phyloP scores from a whole-genome alignment of 2,888 invertebrate species.

The Lordiphosa fenestrarum region DNA sequence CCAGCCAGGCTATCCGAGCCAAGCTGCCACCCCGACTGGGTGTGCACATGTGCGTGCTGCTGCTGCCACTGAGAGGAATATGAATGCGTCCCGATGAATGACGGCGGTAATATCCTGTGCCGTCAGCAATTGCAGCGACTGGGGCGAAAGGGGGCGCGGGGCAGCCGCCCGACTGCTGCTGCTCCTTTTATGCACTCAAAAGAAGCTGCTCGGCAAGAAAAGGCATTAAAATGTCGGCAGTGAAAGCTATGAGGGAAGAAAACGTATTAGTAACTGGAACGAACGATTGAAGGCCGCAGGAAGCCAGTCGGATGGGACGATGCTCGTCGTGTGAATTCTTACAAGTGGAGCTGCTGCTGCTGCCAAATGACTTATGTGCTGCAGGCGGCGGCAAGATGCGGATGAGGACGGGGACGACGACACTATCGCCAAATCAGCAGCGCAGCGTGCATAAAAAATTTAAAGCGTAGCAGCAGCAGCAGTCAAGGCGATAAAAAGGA shows the following conservation, averaged over 20 bases:
- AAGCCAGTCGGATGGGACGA: conserved; percentile 9
- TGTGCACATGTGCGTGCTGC: conserved; percentile 56
- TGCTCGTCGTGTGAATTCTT: conserved; percentile 64
- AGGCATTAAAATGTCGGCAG: conserved; percentile 66
- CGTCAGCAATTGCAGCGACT: conserved; percentile 60
- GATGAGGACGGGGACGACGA: conserved; percentile 42
- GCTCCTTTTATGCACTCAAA: conserved; percentile 67
- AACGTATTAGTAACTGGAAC: conserved; percentile 74
- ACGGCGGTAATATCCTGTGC: conserved; percentile 76
- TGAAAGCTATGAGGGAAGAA: conserved; percentile 42
- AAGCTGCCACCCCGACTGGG: neutral
- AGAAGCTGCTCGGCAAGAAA: conserved; percentile 64
- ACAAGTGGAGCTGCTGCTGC: conserved; percentile 53
- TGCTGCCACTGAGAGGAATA: conserved; percentile 34
- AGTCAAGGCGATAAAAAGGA: conserved; percentile 53
- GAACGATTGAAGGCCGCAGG: conserved; percentile 14
- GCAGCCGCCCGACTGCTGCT: neutral
- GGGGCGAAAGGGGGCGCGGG: no score
- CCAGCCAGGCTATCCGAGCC: conserved; percentile 8
- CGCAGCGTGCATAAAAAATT: conserved; percentile 67
- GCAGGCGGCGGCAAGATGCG: conserved; percentile 37
- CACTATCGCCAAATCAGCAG: conserved; percentile 73
- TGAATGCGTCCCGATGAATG: conserved; percentile 59
- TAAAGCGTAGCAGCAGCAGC: conserved; percentile 41
- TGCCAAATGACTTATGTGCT: conserved; percentile 71